Evolutionary conservation across 2,888 invertebrate species (phyloP).

Genomic region (Drosophila subquinaria): DNA sequence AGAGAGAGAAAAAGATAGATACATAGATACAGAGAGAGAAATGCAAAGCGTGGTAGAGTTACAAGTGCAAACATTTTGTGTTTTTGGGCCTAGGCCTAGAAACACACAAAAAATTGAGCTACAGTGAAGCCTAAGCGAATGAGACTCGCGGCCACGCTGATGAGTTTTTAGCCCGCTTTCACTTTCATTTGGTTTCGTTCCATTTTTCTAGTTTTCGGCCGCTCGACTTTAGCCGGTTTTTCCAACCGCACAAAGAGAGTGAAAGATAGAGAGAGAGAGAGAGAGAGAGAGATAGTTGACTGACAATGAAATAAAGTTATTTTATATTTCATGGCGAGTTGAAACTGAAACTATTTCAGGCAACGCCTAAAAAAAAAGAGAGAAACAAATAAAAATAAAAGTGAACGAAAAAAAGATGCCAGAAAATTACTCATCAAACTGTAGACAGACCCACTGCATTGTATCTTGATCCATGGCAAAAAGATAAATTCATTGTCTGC

Average conservation of each 20-base stretch:
- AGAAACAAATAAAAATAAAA: constrained; percentile 28
- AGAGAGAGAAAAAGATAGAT: background rate
- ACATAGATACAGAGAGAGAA: background rate
- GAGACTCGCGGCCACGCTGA: constrained; percentile 63
- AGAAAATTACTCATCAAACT: constrained; percentile 60
- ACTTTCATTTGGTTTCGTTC: constrained; percentile 76
- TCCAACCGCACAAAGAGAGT: constrained; percentile 35
- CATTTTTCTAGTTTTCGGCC: constrained; percentile 57
- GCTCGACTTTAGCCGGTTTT: constrained; percentile 64
- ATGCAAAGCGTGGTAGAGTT: constrained; percentile 27
- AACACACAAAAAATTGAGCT: constrained; percentile 18
- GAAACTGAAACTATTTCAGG: constrained; percentile 60
- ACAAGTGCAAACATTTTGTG: constrained; percentile 38
- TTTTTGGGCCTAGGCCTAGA: constrained; percentile 49
- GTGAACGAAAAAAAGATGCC: constrained; percentile 51
- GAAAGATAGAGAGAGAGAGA: background rate
- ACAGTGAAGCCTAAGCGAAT: constrained; percentile 43
- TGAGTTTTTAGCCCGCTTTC: constrained; percentile 82
- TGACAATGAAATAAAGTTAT: constrained; percentile 78
- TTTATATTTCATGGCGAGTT: constrained; percentile 71
- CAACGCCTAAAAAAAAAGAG: constrained; percentile 21
- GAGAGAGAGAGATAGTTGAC: constrained; percentile 21
- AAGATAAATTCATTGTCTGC: constrained; percentile 33
- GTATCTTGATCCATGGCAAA: constrained; percentile 19
- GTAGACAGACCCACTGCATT: constrained; percentile 9